Percentiles rank a stretch among this genome's conserved stretches.
Conservation (phyloP, 2,113 vertebrate genomes). For the Charina bottae region DNA sequence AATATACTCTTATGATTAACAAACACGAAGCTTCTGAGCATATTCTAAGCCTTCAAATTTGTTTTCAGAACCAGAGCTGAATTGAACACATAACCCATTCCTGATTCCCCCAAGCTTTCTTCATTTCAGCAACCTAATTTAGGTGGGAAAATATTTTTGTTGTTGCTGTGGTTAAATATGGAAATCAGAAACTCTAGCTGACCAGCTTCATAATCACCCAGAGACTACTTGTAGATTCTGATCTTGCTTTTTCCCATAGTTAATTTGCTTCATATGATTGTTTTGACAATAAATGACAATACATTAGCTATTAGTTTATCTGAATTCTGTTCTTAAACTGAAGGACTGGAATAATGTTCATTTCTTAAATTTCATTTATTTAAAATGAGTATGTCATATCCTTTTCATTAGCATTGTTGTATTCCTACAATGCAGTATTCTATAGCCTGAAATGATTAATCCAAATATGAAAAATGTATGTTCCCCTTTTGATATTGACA, state of each 20-base stretch:
- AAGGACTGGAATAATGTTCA: neutral
- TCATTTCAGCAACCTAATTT: neutral
- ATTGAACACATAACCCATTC: neutral
- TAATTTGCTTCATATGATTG: neutral
- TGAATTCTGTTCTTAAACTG: neutral
- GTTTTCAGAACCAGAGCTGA: conserved; percentile 1
- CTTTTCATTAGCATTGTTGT: neutral
- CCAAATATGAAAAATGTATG: neutral
- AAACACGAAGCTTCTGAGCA: neutral
- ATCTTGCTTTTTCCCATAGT: neutral
- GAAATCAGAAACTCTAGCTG: neutral
- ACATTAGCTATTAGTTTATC: neutral
- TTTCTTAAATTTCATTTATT: neutral
- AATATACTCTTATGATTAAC: too few relatives aligned
- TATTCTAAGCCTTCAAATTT: neutral
- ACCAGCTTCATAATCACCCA: neutral
- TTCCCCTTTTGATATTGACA: neutral
- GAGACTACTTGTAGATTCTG: neutral
- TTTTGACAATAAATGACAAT: neutral
- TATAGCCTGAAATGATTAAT: neutral
- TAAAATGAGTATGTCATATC: neutral
- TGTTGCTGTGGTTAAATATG: neutral
- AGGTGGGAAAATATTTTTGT: conserved; percentile 3
- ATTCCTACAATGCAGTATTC: neutral
- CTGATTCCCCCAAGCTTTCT: neutral